Evolutionary conservation across 2,888 invertebrate species (phyloP), one percentile per base, ranked within the genome.

Genomic region (Colostygia pectinataria): DNA sequence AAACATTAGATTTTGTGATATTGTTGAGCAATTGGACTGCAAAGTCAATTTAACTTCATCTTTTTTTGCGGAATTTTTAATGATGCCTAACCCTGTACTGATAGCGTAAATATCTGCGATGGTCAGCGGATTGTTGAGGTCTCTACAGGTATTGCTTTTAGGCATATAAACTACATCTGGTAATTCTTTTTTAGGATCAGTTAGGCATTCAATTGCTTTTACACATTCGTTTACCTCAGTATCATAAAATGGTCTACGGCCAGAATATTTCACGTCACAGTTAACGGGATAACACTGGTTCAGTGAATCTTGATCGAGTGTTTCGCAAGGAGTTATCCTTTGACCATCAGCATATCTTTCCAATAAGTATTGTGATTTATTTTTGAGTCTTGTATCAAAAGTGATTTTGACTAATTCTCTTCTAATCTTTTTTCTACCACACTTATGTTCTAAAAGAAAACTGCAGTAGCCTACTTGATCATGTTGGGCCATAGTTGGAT

Each of bases 221-320:
- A 70, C 52, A 51, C 87, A 88, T 60, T 62, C 73, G 1, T 61
- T 62, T 1, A 38, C 37, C 10, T 41, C 47, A 1, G 43, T 25
- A 43, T 82, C 69, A 36, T 68, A 87, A 57, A 71, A 74, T 1
- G 80, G 65, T 41, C 64, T 76, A 9, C 61, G 55, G 2, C 80
- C 85, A 9, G 63, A 59, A 57, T 88, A 88, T 63, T 85, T 87
- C 0, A 71, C 36, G 51, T 80, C 76, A 61, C 87, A 88, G 23
- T 79, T 61, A 0, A 79, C 74, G 3, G 83, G 78, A 27, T 43
- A 53, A 46, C 88, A 88, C 7, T 71, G 41, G 25, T 72, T 68
- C 5, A 84, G 56, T 1, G 80, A 63, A 51, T 88, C 74, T 37
- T 76, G 68, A 42, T 88, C 88, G 25, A 74, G 24, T 4, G 65